Base-by-base conservation (phyloP, 2,113 vertebrate genomes). In the Rhegmatorhina hoffmannsi region DNA sequence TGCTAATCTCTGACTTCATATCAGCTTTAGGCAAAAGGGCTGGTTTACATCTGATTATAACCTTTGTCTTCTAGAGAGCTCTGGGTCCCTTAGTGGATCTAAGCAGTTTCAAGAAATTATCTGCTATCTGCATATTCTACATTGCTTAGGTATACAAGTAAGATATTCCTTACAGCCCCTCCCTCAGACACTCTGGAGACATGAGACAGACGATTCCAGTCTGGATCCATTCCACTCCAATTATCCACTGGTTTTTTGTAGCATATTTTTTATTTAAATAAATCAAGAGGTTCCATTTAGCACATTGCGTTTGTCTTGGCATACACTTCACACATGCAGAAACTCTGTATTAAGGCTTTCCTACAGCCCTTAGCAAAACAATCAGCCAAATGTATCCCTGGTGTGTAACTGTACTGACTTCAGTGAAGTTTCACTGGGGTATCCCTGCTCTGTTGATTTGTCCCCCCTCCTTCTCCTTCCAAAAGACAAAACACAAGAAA, bases 221-320 rank as follows among this genome's bases (percentile, higher is more conserved):
- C 90, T 96, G 93, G 92, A 94, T 81, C 83, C 74, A 84, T 89
- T 96, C 92, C 93, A 96, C 60, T 96, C 75, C 92, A 95, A 95
- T 97, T 97, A 95, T 78, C 88, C 83, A 79, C 79, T 78, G 79
- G 3, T 96, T 96, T 92, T 94, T 92, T 78, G 90, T 76, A 96
- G 62, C 86, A 78, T 94, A 93, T 94, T 95, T 95, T 96, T 96
- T 93, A 97, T 94, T 95, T 96, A 93, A 97, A 94, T 96, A 96
- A 94, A 96, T 96, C 88, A 96, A 93, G 92, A 95, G 88, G 86
- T 93, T 96, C 88, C 88, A 95, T 96, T 96, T 93, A 95, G 88
- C 85, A 94, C 26, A 3, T 95, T 94, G 93, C 31, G 6, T 96
- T 97, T 97, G 86, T 93, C 95, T 97, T 96, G 96, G 96, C 96